phyloP scores from a whole-genome alignment of 2,888 invertebrate species.

The Drosophila sordidapex region DNA sequence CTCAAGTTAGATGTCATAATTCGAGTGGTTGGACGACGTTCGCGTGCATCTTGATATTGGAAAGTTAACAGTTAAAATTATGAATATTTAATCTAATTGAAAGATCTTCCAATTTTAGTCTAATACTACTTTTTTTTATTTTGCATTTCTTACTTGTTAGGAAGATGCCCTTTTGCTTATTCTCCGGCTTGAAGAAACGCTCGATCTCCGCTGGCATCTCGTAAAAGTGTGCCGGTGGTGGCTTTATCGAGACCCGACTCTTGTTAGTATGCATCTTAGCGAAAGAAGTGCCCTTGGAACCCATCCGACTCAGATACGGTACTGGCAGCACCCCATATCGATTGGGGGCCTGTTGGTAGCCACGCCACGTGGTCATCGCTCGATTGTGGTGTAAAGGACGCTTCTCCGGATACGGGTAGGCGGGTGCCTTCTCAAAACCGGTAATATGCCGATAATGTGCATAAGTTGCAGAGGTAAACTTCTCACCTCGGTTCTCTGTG shows the following conservation, averaged over 20 bases:
- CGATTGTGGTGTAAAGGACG: slow-evolving; percentile 47
- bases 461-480: slow-evolving; percentile 45
- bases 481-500: slow-evolving; percentile 51
- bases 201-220: slow-evolving; percentile 57
- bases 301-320: slow-evolving; percentile 51
- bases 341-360: slow-evolving; percentile 78
- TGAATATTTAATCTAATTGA: no score
- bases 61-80: no score
- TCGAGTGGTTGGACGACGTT: slow-evolving; percentile 62
- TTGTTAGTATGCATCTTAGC: slow-evolving; percentile 51
- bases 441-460: slow-evolving; percentile 52
- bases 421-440: slow-evolving; percentile 37
- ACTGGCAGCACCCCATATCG: slow-evolving; percentile 62
- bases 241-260: slow-evolving; percentile 42
- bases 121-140: no score
- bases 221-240: slow-evolving; percentile 51
- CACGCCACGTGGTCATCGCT: slow-evolving; percentile 41
- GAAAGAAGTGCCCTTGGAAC: slow-evolving; percentile 70
- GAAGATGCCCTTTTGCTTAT: slow-evolving; percentile 73
- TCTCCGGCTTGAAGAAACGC: slow-evolving; percentile 51
- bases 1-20: slow-evolving; percentile 62
- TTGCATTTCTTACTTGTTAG: slow-evolving; percentile 64
- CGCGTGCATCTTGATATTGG: slow-evolving; percentile 71
- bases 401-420: slow-evolving; percentile 48
- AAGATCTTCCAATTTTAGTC: no score